These are phyloP conservation scores for Grammomys surdaster DNA, from an alignment of 2,113 vertebrate genomes.

Conservation along the genomic window DNA sequence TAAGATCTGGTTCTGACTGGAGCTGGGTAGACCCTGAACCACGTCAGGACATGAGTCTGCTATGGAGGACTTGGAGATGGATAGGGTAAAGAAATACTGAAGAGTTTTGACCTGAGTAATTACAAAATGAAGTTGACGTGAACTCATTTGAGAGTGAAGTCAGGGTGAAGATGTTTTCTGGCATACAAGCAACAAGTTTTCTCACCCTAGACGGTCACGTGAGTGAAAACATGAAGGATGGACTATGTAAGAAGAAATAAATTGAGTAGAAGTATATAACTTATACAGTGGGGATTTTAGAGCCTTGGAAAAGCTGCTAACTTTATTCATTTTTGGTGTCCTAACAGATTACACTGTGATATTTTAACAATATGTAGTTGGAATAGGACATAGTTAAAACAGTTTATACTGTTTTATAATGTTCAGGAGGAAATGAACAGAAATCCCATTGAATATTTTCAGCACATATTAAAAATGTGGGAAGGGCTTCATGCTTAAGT, in stretches of 20 bases:
- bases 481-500: not conserved
- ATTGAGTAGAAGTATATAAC: not conserved
- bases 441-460: not conserved
- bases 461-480: not conserved
- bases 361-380: not conserved
- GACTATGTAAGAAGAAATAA: not conserved
- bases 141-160: no score
- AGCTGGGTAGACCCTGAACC: not conserved
- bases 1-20: not conserved
- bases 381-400: not conserved
- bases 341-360: conserved; percentile 29
- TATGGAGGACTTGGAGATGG: not conserved
- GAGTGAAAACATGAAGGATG: not conserved
- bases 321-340: not conserved
- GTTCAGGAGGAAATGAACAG: conserved; percentile 18
- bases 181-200: not conserved
- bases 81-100: no score
- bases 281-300: not conserved
- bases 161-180: not conserved
- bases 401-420: not conserved
- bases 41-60: not conserved
- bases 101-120: no score
- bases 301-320: not conserved
- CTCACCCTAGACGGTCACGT: not conserved
- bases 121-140: no score